Evolutionary conservation across 2,797 vertebrate genomes (phyloP), one percentile per base, ranked within the genome.

Genomic region (Adelosebastes latens): DNA sequence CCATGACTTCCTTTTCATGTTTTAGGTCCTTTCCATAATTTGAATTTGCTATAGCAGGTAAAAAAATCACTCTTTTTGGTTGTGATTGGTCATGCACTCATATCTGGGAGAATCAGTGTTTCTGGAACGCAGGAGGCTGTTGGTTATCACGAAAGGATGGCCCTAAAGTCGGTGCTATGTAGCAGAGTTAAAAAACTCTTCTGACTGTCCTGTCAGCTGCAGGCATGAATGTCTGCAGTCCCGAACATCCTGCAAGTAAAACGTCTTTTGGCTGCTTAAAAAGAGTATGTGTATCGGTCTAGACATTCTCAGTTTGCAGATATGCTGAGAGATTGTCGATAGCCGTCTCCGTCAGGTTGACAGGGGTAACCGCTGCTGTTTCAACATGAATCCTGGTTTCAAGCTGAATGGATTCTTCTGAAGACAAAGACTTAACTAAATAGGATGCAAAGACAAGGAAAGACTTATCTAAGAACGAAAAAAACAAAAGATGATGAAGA

Each of bases 361-460:
- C 46, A 25, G 42, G 25, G 42, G 70, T 79, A 87, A 87, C 77
- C 6, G 55, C 18, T 36, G 29, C 58, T 77, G 34, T 75, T 83
- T 65, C 56, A 59, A 69, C 29, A 60, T 25, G 27, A 72, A 71
- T 64, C 25, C 29, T 59, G n/a, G n/a, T 72, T 79, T 81, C 59
- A 86, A 53, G 27, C 42, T n/a, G 31, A 80, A 76, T 14, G 12
- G n/a, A 65, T 62, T 72, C 34, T 62, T 25, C 53, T 71, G 34
- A 65, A 83, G 58, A 77, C n/a, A 31, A n/a, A 77, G 13, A 24
- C 39, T 62, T 8, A 72, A 69, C 46, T 70, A 52, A 67, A 76
- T 7, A 72, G 20, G 25, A 86, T 29, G 39, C 18, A 80, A 70
- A 72, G 69, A 69, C 67, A 77, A 69, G 16, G 14, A 61, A 46